These are phyloP conservation scores for Alviniconcha strummeri DNA, from an alignment of 2,888 invertebrate genomes.

Conservation along the genomic window DNA sequence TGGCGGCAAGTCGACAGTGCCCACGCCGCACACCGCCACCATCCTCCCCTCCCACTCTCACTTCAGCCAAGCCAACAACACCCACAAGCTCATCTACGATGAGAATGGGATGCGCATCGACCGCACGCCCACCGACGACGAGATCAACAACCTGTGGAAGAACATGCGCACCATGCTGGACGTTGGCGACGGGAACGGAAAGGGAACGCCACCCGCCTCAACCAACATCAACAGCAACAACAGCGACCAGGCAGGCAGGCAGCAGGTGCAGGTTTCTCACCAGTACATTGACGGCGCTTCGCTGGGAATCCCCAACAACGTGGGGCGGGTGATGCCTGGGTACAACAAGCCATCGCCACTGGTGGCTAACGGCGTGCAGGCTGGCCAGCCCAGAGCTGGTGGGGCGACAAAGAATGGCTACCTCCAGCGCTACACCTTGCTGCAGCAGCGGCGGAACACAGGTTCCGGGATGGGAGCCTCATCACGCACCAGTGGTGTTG, in stretches of 20 bases:
- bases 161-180: slow-evolving; percentile 68
- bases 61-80: slow-evolving; percentile 33
- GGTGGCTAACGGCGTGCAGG: not conserved
- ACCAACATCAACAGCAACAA: slow-evolving; percentile 34
- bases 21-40: slow-evolving; percentile 11
- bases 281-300: slow-evolving; percentile 66
- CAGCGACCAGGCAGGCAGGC: slow-evolving; percentile 34
- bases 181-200: slow-evolving; percentile 34
- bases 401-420: slow-evolving; percentile 43
- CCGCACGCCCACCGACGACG: slow-evolving; percentile 72
- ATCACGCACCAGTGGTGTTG: slow-evolving; percentile 35
- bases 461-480: slow-evolving; percentile 36
- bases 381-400: slow-evolving; percentile 27
- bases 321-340: not conserved
- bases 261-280: slow-evolving; percentile 58
- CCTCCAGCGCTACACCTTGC: slow-evolving; percentile 50
- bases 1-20: slow-evolving; percentile 9
- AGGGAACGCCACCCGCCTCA: not conserved
- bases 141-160: slow-evolving; percentile 71
- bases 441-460: slow-evolving; percentile 57
- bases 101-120: slow-evolving; percentile 66
- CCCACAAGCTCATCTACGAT: slow-evolving; percentile 52
- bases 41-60: slow-evolving; percentile 31
- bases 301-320: slow-evolving; percentile 42
- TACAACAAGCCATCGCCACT: not conserved